Percentiles rank a stretch among this genome's conserved stretches.
Conservation (phyloP, 2,113 vertebrate genomes). For the Misgurnus anguillicaudatus region DNA sequence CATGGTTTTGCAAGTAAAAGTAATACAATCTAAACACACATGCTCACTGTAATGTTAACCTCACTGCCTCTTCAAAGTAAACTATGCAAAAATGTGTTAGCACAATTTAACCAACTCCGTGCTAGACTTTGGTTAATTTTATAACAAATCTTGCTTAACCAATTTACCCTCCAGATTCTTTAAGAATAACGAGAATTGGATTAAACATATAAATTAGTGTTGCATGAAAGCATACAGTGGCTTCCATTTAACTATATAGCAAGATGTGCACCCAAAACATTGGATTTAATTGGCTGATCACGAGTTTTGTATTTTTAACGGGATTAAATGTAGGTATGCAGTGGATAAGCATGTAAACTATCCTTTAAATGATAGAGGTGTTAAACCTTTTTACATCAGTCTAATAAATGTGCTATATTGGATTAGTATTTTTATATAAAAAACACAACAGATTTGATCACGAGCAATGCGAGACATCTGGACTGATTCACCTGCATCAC, state of each 20-base stretch:
- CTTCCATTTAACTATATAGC: too few species aligned
- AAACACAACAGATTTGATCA: neutral
- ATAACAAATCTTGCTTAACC: neutral
- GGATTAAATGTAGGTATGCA: neutral
- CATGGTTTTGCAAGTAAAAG: neutral
- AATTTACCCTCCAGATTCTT: too few species aligned
- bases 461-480: neutral
- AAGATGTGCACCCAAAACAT: too few species aligned
- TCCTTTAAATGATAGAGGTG: neutral
- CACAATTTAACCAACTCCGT: neutral
- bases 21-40: neutral
- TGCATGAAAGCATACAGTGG: too few species aligned
- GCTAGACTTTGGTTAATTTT: neutral
- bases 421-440: neutral
- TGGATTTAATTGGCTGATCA: too few species aligned
- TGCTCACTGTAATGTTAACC: neutral
- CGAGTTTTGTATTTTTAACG: too few species aligned
- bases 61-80: neutral
- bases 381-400: neutral
- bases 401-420: too few species aligned
- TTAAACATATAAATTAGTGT: too few species aligned
- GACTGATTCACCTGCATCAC: conserved; percentile 1
- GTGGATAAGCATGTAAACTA: too few species aligned
- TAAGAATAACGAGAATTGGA: too few species aligned
- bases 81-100: neutral